phyloP scores from a whole-genome alignment of 2,797 vertebrate species.

The Eurystomus glaucurus region DNA sequence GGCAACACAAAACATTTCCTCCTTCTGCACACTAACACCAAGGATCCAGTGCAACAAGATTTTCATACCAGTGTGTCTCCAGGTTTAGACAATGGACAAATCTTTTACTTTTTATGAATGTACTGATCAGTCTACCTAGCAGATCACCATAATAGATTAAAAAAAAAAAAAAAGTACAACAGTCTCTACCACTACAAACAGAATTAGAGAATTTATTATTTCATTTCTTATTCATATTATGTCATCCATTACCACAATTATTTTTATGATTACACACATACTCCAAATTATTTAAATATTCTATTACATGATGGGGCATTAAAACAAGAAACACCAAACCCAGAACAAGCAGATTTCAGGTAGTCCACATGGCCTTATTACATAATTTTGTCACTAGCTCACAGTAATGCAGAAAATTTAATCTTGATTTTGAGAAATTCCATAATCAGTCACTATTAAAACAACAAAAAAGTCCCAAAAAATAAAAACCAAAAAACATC shows the following conservation, averaged over 20 bases:
- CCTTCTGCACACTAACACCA: not conserved
- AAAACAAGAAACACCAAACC: not conserved
- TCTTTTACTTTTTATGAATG: not conserved
- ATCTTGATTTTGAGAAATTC: not conserved
- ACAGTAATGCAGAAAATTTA: not conserved
- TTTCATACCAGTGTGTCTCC: not conserved
- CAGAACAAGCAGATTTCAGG: not conserved
- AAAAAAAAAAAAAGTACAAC: not conserved
- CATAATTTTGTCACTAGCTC: not conserved
- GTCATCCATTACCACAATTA: not conserved
- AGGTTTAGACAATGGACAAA: not conserved
- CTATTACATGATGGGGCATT: not conserved
- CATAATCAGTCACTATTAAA: not conserved
- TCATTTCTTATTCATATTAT: not conserved
- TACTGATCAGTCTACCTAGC: not conserved
- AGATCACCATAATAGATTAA: not conserved
- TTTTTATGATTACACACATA: not conserved
- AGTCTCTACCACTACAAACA: too few relatives aligned
- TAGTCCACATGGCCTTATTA: not conserved
- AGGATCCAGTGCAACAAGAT: not conserved
- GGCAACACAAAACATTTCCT: not conserved
- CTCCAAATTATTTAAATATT: not conserved
- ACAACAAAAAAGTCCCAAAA: fast-evolving
- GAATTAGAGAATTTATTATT: not conserved
- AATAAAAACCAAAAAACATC: not conserved